Base-by-base conservation (phyloP, 1,140 invertebrate species). In the Drosophila mauritiana region DNA sequence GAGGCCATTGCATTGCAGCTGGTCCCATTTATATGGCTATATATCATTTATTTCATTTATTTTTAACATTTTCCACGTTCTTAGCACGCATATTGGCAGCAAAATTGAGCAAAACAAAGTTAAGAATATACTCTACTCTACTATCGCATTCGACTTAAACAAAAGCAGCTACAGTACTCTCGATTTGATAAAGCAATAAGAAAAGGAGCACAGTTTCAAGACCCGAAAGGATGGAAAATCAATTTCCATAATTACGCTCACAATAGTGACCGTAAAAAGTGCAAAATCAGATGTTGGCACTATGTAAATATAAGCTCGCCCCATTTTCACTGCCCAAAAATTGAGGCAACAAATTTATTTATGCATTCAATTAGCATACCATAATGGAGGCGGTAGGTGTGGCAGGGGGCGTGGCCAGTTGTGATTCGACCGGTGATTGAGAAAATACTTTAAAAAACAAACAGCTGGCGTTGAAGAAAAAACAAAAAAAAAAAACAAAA, bases 401-500 rank as follows among this genome's bases (percentile, higher is more conserved):
- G 36, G 22, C 25, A 8, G 7, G 25, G 15, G 54, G 43, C 31
- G 20, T 65, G 36, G 39, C 36, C 10, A 52, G 52, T 45, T 43
- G 13, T 13, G 31, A 46, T 11, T 65, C 56, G 62, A 65, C 43
- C 27, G 43, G 22, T 17, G 42, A 76, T 77, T 58, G 55, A 69
- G 74, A 59, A 67, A 73, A 58, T 61, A 49, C 49, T 62, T 62
- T 58, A 74, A 43, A 74, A 74, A 37, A 37, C 69, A 74, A 74
- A 74, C 70, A 64, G 42, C 58, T 55, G 58, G 27, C 64, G 15
- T 6, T 6, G 34, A 20, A 17, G 6, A 27, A 27, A 27, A 27
- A 27, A 27, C 5, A 27, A 27, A 27, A 6, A 27, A 27, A 31
- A 31, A 31, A 31, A 73, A 49, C 22, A 27, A 42, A 25, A 20